phyloP scores from a whole-genome alignment of 2,797 vertebrate species.

The Salarias fasciatus region DNA sequence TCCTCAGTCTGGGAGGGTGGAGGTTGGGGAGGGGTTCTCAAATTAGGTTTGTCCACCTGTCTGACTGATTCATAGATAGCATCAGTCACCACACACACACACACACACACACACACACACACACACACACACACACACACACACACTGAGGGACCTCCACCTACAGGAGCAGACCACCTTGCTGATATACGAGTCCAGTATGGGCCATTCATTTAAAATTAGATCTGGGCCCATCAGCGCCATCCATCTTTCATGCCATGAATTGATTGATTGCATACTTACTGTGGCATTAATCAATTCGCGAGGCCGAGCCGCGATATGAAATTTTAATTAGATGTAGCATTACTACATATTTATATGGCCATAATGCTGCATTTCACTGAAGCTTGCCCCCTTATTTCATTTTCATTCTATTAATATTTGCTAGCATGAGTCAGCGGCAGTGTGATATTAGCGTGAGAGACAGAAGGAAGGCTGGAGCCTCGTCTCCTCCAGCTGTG shows the following conservation, averaged over 20 bases:
- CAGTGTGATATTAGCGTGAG: too few species aligned
- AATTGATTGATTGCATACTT: constrained; percentile 34
- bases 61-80: constrained; percentile 51
- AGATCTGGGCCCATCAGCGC: constrained; percentile 36
- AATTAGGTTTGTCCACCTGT: constrained; percentile 53
- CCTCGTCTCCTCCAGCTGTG: too few species aligned
- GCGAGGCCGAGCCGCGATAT: neutral
- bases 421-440: too few species aligned
- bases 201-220: constrained; percentile 42
- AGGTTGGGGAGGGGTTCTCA: constrained; percentile 22
- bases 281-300: constrained; percentile 19
- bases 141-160: constrained; percentile 10
- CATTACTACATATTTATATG: neutral
- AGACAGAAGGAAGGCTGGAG: too few species aligned
- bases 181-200: constrained; percentile 30
- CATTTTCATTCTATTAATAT: too few species aligned
- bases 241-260: constrained; percentile 29
- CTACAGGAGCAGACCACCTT: constrained; percentile 30
- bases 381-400: neutral
- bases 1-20: constrained; percentile 21
- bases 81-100: constrained; percentile 25
- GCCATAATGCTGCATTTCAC: constrained; percentile 8
- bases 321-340: constrained; percentile 7
- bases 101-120: too few species aligned
- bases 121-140: neutral